These are phyloP conservation scores for Acanthococcus lagerstroemiae DNA, from an alignment of 2,888 invertebrate species.

Conservation along the genomic window DNA sequence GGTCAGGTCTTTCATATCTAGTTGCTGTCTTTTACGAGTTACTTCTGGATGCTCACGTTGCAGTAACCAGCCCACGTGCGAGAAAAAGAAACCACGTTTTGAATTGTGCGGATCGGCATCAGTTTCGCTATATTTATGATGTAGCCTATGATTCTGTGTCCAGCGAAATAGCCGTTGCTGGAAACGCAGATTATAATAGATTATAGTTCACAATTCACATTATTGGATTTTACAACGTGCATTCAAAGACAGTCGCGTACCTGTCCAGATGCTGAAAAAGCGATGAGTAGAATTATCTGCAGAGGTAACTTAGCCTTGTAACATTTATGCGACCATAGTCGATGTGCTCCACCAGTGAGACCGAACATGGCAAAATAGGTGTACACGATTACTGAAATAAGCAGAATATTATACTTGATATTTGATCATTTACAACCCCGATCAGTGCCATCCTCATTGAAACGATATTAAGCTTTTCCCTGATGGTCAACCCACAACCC, in stretches of 20 bases:
- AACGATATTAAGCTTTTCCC: too few relatives aligned
- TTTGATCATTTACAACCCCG: too few relatives aligned
- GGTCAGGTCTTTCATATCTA: constrained; percentile 71
- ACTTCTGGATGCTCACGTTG: constrained; percentile 82
- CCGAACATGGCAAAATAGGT: constrained; percentile 76
- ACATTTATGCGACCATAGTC: constrained; percentile 89
- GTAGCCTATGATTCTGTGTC: constrained; percentile 66
- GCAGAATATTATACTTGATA: too few relatives aligned
- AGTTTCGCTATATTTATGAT: constrained; percentile 64
- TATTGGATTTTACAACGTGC: too few relatives aligned
- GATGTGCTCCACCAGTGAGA: constrained; percentile 96
- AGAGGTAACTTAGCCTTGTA: constrained; percentile 92
- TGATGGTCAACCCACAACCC: too few relatives aligned
- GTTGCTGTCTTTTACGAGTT: constrained; percentile 57
- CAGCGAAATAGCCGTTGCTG: constrained; percentile 46
- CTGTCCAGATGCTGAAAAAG: constrained; percentile 57
- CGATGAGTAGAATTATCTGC: constrained; percentile 62
- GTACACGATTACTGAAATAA: constrained; percentile 42
- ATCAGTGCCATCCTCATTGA: too few relatives aligned
- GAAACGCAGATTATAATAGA: background rate
- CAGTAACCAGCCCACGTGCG: constrained; percentile 89
- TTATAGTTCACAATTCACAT: background rate
- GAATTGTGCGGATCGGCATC: constrained; percentile 75
- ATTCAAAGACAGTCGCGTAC: constrained; percentile 41
- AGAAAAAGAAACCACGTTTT: constrained; percentile 76